phyloP scores from a whole-genome alignment of 2,113 vertebrate genomes.

The Phrynosoma platyrhinos region DNA sequence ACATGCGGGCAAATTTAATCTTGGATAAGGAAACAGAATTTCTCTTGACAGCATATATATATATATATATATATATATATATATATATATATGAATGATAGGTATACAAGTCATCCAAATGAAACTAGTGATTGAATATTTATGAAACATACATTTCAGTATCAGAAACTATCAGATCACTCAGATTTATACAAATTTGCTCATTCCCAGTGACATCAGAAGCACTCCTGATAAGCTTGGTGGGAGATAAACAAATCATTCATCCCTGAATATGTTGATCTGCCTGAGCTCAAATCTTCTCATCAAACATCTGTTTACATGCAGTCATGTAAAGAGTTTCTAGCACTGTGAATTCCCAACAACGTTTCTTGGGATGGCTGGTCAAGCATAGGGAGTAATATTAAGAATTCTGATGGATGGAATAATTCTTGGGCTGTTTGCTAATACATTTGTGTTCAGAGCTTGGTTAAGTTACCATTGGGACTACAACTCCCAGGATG shows the following conservation, averaged over 20 bases:
- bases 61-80: no score
- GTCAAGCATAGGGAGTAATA: background rate
- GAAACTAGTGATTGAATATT: conserved; percentile 27
- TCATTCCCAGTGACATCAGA: background rate
- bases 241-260: conserved; percentile 17
- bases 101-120: background rate
- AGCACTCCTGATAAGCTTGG: background rate
- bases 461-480: no score
- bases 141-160: conserved; percentile 1
- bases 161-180: conserved; percentile 9
- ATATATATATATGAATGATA: no score
- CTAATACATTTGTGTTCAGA: background rate
- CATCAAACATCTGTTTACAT: background rate
- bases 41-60: conserved; percentile 1
- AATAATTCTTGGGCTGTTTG: background rate
- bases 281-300: background rate
- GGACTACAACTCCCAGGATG: no score
- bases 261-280: background rate
- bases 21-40: background rate
- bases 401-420: background rate
- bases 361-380: background rate
- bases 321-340: background rate
- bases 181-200: conserved; percentile 1
- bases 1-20: background rate
- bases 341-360: background rate